phyloP scores from a whole-genome alignment of 1,140 invertebrate genomes.

The Halotydeus destructor region DNA sequence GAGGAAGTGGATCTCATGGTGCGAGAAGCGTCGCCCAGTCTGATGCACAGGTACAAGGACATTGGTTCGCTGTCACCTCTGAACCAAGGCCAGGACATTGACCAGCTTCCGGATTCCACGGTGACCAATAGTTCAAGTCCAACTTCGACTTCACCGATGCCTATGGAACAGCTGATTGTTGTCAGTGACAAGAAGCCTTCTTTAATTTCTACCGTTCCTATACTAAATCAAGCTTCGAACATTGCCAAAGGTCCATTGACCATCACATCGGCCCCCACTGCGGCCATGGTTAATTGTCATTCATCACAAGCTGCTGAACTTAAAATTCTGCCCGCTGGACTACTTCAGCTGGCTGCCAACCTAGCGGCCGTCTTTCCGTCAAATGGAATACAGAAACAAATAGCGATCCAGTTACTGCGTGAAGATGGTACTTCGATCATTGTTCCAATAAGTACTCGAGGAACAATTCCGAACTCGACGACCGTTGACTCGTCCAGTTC shows the following conservation, averaged over 20 bases:
- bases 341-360: slow-evolving; percentile 9
- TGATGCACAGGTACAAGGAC: no score
- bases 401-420: slow-evolving; percentile 10
- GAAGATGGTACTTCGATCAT: slow-evolving; percentile 13
- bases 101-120: no score
- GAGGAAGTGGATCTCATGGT: no score
- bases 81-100: no score
- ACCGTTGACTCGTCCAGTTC: not conserved
- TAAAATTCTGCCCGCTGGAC: slow-evolving; percentile 8
- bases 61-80: no score
- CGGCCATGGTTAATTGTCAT: not conserved
- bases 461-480: no score
- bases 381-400: slow-evolving; percentile 2
- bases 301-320: not conserved
- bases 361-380: slow-evolving; percentile 7
- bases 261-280: not conserved
- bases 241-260: not conserved
- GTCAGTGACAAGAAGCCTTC: no score
- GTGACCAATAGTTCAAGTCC: not conserved
- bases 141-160: not conserved
- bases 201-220: no score
- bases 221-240: no score
- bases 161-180: not conserved
- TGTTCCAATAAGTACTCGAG: slow-evolving; percentile 5
- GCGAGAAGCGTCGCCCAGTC: no score